Percentiles rank a stretch among this genome's conserved stretches.
These are phyloP conservation scores for Ophion ventricosus DNA, from an alignment of 2,888 invertebrate genomes.

Conservation along the genomic window DNA sequence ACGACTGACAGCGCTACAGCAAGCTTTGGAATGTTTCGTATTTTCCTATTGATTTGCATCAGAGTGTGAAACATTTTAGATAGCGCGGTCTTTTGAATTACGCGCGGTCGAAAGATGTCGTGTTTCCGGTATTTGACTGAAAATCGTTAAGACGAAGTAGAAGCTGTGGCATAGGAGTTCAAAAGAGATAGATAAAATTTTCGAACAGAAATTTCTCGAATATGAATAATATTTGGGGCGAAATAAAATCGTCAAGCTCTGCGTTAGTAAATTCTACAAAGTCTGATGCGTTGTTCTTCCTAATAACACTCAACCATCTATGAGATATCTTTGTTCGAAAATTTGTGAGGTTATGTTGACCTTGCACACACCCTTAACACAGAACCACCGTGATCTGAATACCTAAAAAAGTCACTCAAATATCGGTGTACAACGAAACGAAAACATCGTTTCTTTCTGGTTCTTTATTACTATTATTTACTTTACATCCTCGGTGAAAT, in stretches of 20 bases:
- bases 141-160: too few species aligned
- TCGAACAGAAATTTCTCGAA: too few species aligned
- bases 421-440: background rate
- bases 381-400: background rate
- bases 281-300: too few species aligned
- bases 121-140: background rate
- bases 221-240: too few species aligned
- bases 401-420: background rate
- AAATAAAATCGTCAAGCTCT: too few species aligned
- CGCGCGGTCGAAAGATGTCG: background rate
- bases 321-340: too few species aligned
- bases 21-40: background rate
- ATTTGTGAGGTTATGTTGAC: background rate
- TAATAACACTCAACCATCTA: too few species aligned
- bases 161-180: too few species aligned
- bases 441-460: background rate
- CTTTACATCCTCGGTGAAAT: slow-evolving; percentile 35
- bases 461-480: background rate
- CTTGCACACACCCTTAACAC: background rate
- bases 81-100: background rate
- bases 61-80: background rate
- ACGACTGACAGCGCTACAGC: too few species aligned
- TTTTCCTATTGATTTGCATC: background rate
- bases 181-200: too few species aligned
- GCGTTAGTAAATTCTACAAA: too few species aligned